phyloP scores from a whole-genome alignment of 2,113 vertebrate species.

The Heterotis niloticus region DNA sequence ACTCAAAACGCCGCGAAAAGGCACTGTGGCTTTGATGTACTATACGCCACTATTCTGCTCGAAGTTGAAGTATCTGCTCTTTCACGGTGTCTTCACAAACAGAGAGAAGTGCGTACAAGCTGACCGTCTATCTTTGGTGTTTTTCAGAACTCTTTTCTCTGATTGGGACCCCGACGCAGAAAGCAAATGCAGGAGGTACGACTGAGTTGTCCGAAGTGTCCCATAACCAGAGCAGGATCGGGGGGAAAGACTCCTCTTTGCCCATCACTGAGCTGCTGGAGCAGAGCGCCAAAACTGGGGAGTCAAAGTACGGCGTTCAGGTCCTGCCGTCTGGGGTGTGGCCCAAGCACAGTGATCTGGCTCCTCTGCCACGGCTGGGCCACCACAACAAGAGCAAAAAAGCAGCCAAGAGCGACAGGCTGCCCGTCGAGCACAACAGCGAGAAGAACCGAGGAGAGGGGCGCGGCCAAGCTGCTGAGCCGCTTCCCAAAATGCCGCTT shows the following conservation, averaged over 20 bases:
- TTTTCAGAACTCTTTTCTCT: conserved; percentile 55
- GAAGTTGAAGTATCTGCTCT: background rate
- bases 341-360: conserved; percentile 64
- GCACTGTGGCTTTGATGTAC: background rate
- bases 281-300: conserved; percentile 53
- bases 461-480: conserved; percentile 26
- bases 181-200: conserved; percentile 42
- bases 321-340: conserved; percentile 54
- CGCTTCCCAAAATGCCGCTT: conserved; percentile 49
- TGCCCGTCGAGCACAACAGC: conserved; percentile 60
- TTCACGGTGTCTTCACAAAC: background rate
- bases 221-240: conserved; percentile 55
- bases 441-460: conserved; percentile 55
- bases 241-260: conserved; percentile 54
- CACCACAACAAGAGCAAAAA: conserved; percentile 65
- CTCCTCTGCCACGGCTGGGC: conserved; percentile 47
- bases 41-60: background rate
- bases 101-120: background rate
- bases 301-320: conserved; percentile 58
- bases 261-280: conserved; percentile 63
- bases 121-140: conserved; percentile 17
- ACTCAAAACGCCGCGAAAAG: too few relatives aligned
- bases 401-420: conserved; percentile 55
- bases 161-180: conserved; percentile 35
- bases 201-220: conserved; percentile 44